These are phyloP conservation scores for Pelobates cultripes DNA, from an alignment of 2,797 vertebrate genomes.

Conservation along the genomic window DNA sequence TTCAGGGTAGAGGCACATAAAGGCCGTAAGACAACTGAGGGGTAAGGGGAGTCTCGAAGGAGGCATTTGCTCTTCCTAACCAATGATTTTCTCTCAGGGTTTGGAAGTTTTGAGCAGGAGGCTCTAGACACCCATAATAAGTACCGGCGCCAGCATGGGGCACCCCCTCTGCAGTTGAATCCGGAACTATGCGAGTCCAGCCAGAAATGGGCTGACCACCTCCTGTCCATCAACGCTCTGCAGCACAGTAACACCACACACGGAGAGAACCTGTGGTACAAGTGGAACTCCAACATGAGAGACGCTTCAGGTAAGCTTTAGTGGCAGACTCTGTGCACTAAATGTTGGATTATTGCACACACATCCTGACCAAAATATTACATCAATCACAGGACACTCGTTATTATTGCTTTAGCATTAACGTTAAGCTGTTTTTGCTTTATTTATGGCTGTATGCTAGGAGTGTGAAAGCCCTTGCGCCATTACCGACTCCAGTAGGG, in stretches of 20 bases:
- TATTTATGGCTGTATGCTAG: too few species aligned
- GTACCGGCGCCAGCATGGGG: constrained; percentile 35
- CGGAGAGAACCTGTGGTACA: constrained; percentile 55
- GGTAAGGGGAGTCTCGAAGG: neutral
- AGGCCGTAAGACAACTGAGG: too few species aligned
- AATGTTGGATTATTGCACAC: too few species aligned
- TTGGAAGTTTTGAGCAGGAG: constrained; percentile 38
- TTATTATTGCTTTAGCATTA: too few species aligned
- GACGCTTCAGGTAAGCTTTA: constrained; percentile 43
- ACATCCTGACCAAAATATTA: too few species aligned
- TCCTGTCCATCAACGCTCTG: constrained; percentile 47
- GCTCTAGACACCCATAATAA: constrained; percentile 47
- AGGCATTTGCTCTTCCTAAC: neutral
- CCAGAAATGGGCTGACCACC: constrained; percentile 54
- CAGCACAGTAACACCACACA: constrained; percentile 54
- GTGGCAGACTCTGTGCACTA: too few species aligned
- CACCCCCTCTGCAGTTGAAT: constrained; percentile 27
- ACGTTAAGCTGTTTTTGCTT: too few species aligned
- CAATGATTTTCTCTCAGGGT: neutral
- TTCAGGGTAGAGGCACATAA: too few species aligned
- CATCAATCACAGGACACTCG: too few species aligned
- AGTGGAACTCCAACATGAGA: constrained; percentile 52
- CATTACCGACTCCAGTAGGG: too few species aligned
- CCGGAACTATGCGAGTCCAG: constrained; percentile 36
- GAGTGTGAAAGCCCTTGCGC: too few species aligned